Evolutionary conservation across 2,113 vertebrate species (phyloP).

Genomic region (Taurulus bubalis): DNA sequence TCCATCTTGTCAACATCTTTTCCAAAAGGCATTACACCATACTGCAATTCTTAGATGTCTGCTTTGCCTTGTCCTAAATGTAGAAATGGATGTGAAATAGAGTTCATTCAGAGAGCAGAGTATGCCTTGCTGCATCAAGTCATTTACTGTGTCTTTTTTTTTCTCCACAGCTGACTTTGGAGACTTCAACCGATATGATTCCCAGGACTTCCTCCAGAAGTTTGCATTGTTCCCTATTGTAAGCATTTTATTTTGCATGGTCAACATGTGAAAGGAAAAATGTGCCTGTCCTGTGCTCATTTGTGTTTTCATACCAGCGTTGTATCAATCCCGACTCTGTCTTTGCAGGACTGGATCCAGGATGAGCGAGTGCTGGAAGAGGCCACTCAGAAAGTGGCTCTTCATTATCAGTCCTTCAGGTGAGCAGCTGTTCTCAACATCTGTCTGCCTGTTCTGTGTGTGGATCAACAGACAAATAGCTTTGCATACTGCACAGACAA

Average conservation of each 20-base stretch:
- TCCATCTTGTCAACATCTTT: slow-evolving; percentile 36
- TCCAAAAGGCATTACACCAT: slow-evolving; percentile 43
- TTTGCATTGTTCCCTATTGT: slow-evolving; percentile 97
- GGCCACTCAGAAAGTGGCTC: slow-evolving; percentile 95
- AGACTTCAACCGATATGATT: slow-evolving; percentile 96
- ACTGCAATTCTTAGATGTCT: slow-evolving; percentile 40
- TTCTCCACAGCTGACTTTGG: slow-evolving; percentile 92
- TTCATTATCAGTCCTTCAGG: slow-evolving; percentile 95
- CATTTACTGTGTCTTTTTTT: neutral
- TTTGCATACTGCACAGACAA: neutral
- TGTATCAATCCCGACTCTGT: neutral
- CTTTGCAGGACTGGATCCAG: slow-evolving; percentile 92
- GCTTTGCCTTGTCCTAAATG: slow-evolving; percentile 32
- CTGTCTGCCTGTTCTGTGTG: neutral
- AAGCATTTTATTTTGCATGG: slow-evolving; percentile 69
- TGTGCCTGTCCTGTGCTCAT: neutral
- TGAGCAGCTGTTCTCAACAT: slow-evolving; percentile 64
- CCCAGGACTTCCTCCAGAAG: slow-evolving; percentile 97
- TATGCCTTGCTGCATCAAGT: neutral
- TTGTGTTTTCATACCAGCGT: neutral
- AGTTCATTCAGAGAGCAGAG: slow-evolving; percentile 11
- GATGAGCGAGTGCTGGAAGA: slow-evolving; percentile 97
- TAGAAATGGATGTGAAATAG: slow-evolving; percentile 7
- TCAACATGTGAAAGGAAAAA: neutral
- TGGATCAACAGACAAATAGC: neutral